Evolutionary conservation across 2,113 vertebrate genomes (phyloP).

Genomic region (Hippocampus barbouri): DNA sequence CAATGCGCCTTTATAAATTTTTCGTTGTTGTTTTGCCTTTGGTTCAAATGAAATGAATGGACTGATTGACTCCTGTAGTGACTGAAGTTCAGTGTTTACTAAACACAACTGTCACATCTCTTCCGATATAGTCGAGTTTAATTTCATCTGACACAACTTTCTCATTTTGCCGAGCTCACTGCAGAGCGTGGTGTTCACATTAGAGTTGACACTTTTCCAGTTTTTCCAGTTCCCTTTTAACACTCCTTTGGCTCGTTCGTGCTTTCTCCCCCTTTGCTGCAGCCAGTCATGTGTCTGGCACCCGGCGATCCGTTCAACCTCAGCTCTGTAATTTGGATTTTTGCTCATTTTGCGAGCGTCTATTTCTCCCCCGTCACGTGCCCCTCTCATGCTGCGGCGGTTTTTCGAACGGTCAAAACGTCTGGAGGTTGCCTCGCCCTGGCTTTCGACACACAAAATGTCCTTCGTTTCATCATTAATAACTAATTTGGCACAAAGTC

Average conservation of each 20-base stretch:
- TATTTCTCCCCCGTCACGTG: conserved; percentile 6
- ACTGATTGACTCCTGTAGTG: background rate
- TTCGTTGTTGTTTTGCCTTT: background rate
- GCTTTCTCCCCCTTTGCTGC: conserved; percentile 6
- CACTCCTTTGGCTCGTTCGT: conserved; percentile 19
- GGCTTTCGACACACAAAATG: background rate
- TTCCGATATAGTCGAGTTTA: background rate
- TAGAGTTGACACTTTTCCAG: conserved; percentile 19
- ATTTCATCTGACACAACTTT: background rate
- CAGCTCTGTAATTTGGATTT: background rate
- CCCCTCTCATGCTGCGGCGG: background rate
- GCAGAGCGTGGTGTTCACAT: background rate
- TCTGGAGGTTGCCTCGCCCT: background rate
- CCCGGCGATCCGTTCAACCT: conserved; percentile 13
- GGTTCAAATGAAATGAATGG: background rate
- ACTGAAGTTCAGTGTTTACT: background rate
- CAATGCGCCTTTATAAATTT: background rate
- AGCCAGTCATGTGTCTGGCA: conserved; percentile 28
- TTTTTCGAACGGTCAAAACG: conserved; percentile 2
- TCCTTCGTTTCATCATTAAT: background rate
- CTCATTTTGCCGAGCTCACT: background rate
- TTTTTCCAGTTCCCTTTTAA: conserved; percentile 28
- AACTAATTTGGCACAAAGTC: too few species aligned
- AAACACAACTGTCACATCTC: background rate
- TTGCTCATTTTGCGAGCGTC: background rate